These are phyloP conservation scores for Polydrusus pterygomalis DNA, from an alignment of 2,888 invertebrate genomes.

Conservation along the genomic window DNA sequence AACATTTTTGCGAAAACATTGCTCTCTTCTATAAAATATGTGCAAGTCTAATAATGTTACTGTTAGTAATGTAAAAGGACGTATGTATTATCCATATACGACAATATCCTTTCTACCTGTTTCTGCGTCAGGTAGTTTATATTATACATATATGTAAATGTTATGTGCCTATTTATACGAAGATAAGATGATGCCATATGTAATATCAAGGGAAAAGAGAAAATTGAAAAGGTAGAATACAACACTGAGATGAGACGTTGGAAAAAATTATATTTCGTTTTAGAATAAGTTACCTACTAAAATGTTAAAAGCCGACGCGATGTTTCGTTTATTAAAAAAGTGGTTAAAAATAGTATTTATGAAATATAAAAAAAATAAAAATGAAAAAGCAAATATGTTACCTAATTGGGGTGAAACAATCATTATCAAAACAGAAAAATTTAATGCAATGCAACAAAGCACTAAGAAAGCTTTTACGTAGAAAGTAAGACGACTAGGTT, in stretches of 20 bases:
- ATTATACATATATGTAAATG: conserved; percentile 32
- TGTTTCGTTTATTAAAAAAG: too few species aligned
- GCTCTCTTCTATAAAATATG: neutral
- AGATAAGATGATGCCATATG: conserved; percentile 35
- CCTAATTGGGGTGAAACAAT: too few species aligned
- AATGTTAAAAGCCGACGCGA: neutral
- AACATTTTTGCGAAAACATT: conserved; percentile 43
- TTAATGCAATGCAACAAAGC: too few species aligned
- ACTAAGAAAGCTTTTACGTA: too few species aligned
- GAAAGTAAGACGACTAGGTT: too few species aligned
- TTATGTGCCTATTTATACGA: conserved; percentile 35
- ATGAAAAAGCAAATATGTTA: too few species aligned
- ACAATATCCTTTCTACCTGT: conserved; percentile 26
- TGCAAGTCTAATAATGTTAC: too few species aligned
- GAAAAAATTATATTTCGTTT: conserved; percentile 32
- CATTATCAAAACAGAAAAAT: too few species aligned
- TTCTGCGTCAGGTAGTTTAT: conserved; percentile 32
- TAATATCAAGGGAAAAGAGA: conserved; percentile 31
- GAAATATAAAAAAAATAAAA: too few species aligned
- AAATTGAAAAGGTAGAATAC: conserved; percentile 26
- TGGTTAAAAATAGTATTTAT: too few species aligned
- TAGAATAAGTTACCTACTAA: conserved; percentile 3
- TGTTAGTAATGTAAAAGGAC: too few species aligned
- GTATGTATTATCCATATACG: conserved; percentile 58
- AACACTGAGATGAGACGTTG: neutral